phyloP scores from a whole-genome alignment of 2,888 invertebrate species.

The Aleiodes testaceus region DNA sequence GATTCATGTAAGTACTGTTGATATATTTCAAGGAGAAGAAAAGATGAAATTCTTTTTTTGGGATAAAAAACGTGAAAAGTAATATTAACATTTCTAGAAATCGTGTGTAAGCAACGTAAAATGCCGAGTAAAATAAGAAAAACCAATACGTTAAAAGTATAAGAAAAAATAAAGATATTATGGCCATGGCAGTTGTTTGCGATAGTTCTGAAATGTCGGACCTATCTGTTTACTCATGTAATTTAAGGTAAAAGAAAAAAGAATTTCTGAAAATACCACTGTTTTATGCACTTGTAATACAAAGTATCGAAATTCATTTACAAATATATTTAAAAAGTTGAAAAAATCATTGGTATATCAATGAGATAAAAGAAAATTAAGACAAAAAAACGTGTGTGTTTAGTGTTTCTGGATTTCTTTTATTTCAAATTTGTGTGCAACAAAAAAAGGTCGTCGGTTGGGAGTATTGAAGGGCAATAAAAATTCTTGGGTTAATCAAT shows the following conservation, averaged over 20 bases:
- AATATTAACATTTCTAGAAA: constrained; percentile 24
- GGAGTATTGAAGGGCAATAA: constrained; percentile 52
- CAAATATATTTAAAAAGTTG: not conserved
- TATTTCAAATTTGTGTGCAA: constrained; percentile 13
- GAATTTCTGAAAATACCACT: too few species aligned
- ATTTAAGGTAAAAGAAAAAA: constrained; percentile 46
- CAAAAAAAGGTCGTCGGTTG: constrained; percentile 7
- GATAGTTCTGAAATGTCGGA: constrained; percentile 49
- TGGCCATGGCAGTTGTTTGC: constrained; percentile 50
- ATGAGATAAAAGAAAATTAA: not conserved
- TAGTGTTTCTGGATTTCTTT: not conserved
- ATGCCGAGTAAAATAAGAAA: constrained; percentile 49
- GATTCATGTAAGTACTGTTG: not conserved
- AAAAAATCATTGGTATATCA: too few species aligned
- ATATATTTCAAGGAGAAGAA: not conserved
- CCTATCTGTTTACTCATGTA: constrained; percentile 45
- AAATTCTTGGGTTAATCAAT: constrained; percentile 66
- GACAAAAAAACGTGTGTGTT: not conserved
- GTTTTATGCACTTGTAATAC: constrained; percentile 10
- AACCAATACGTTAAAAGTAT: constrained; percentile 48
- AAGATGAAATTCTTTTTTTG: constrained; percentile 36
- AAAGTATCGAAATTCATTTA: not conserved
- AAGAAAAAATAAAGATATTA: constrained; percentile 47
- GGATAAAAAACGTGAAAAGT: constrained; percentile 28
- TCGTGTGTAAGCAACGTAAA: constrained; percentile 23